These are phyloP conservation scores for Saturnia japonica DNA, from an alignment of 2,888 invertebrate species.

Conservation along the genomic window DNA sequence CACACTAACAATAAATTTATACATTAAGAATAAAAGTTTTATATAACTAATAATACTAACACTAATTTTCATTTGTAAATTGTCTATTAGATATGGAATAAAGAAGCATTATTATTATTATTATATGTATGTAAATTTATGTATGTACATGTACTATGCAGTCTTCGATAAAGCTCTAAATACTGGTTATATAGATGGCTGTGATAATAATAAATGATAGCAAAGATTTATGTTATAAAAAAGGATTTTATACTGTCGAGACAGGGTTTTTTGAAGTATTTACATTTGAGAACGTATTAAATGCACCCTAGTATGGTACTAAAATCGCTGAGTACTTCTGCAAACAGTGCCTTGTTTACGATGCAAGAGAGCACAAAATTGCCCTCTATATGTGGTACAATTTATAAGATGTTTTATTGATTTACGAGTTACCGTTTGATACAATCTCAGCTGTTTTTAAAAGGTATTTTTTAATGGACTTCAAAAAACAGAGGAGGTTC, in stretches of 20 bases:
- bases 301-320: slow-evolving; percentile 30
- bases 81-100: no score
- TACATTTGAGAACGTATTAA: slow-evolving; percentile 18
- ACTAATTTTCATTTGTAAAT: no score
- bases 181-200: background rate
- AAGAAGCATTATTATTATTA: no score
- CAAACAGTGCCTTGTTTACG: slow-evolving; percentile 42
- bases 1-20: no score
- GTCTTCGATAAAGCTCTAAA: background rate
- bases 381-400: slow-evolving; percentile 27
- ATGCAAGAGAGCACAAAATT: slow-evolving; percentile 35
- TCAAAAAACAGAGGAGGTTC: no score
- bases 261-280: slow-evolving; percentile 8
- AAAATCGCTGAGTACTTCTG: slow-evolving; percentile 31
- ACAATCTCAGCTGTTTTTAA: no score
- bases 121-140: no score
- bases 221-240: background rate
- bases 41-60: no score
- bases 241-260: background rate
- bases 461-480: no score
- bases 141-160: background rate
- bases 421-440: background rate
- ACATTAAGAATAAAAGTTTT: no score
- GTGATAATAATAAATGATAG: background rate
- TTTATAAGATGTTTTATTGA: background rate